These are phyloP conservation scores for Novumbra hubbsi DNA, from an alignment of 2,797 vertebrate species.

Conservation along the genomic window DNA sequence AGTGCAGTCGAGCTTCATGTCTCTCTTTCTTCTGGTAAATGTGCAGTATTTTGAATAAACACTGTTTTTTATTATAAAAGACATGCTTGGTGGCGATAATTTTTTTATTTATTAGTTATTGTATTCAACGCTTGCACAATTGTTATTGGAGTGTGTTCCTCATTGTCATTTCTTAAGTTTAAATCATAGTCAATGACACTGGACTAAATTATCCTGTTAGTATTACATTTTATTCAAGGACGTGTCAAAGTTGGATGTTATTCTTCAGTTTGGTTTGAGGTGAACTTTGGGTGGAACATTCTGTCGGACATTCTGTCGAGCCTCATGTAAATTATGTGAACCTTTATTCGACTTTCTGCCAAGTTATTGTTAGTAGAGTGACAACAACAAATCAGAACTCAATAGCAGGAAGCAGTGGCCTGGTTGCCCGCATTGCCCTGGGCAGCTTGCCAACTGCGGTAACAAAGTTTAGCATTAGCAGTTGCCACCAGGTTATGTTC, in stretches of 20 bases:
- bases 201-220: no score
- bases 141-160: no score
- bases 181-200: no score
- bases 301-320: conserved; percentile 9
- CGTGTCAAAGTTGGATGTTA: no score
- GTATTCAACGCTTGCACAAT: not conserved
- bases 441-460: conserved; percentile 46
- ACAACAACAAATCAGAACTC: conserved; percentile 58
- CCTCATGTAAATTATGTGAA: conserved; percentile 32
- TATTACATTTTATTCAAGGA: no score
- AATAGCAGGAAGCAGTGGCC: conserved; percentile 59
- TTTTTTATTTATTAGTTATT: not conserved
- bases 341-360: conserved; percentile 35
- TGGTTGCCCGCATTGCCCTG: conserved; percentile 11
- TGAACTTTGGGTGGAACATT: not conserved
- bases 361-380: conserved; percentile 57
- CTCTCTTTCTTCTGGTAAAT: not conserved
- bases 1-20: not conserved
- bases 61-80: not conserved
- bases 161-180: no score
- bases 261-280: no score
- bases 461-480: conserved; percentile 37
- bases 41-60: not conserved
- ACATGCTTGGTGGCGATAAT: not conserved
- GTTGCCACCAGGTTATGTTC: conserved; percentile 28